Conservation (phyloP, 2,113 vertebrate genomes). For the Phoxinus phoxinus region DNA sequence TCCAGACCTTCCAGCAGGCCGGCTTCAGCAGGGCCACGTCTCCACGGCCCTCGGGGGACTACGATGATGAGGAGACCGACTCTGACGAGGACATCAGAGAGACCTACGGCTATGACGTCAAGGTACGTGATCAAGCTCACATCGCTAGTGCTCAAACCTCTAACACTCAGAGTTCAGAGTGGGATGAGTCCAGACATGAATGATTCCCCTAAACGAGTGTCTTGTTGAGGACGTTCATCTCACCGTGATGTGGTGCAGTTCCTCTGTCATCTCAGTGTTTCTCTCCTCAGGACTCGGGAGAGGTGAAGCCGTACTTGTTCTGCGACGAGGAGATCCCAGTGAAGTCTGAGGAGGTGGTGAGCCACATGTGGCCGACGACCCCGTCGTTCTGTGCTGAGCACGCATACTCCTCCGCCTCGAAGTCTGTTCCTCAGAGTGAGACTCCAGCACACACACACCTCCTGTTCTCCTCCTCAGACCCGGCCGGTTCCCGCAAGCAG, state of each 20-base stretch:
- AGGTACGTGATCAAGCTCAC: slow-evolving; percentile 72
- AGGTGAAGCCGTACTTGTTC: slow-evolving; percentile 95
- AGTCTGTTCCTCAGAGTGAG: slow-evolving; percentile 94
- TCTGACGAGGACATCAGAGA: slow-evolving; percentile 97
- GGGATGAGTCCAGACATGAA: too few relatives aligned
- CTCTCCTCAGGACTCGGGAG: slow-evolving; percentile 86
- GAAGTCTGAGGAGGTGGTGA: slow-evolving; percentile 98
- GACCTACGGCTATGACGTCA: slow-evolving; percentile 92
- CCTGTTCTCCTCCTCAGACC: too few relatives aligned
- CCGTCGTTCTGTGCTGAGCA: slow-evolving; percentile 97
- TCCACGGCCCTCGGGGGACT: slow-evolving; percentile 88
- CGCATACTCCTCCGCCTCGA: slow-evolving; percentile 96
- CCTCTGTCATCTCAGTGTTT: background rate
- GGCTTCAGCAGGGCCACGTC: slow-evolving; percentile 93
- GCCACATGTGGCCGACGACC: slow-evolving; percentile 94
- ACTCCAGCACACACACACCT: too few relatives aligned
- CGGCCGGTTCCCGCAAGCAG: too few relatives aligned
- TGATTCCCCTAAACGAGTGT: too few relatives aligned
- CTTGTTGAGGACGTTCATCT: too few relatives aligned
- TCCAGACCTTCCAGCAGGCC: slow-evolving; percentile 95
- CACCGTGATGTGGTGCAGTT: too few relatives aligned
- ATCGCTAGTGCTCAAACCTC: too few relatives aligned
- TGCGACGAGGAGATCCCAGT: slow-evolving; percentile 99
- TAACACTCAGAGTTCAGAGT: too few relatives aligned
- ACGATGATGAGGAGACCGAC: slow-evolving; percentile 97